Conservation (phyloP, 2,888 invertebrate genomes). For the Aleiodes leptofemur region DNA sequence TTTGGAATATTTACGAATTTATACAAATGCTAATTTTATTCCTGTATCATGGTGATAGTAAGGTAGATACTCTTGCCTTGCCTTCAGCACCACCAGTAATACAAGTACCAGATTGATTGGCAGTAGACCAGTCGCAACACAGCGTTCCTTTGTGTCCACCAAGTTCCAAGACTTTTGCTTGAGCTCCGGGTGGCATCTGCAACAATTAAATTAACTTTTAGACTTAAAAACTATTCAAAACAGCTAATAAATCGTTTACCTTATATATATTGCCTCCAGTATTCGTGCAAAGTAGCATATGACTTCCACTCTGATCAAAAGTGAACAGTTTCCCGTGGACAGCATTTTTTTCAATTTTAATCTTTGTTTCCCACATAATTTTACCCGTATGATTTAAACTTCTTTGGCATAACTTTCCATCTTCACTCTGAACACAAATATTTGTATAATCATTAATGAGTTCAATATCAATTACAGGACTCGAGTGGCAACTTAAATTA, state of each 20-base stretch:
- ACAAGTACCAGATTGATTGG: slow-evolving; percentile 79
- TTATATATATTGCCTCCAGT: slow-evolving; percentile 74
- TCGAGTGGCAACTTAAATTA: slow-evolving; percentile 77
- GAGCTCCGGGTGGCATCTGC: slow-evolving; percentile 72
- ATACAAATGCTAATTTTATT: slow-evolving; percentile 71
- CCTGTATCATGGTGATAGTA: slow-evolving; percentile 76
- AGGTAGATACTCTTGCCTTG: slow-evolving; percentile 78
- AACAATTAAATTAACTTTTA: slow-evolving; percentile 45
- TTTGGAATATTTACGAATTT: slow-evolving; percentile 64
- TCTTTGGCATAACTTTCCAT: slow-evolving; percentile 73
- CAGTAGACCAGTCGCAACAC: slow-evolving; percentile 80
- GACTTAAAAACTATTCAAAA: background rate
- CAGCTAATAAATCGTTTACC: slow-evolving; percentile 56
- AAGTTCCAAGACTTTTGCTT: slow-evolving; percentile 75
- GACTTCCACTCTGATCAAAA: slow-evolving; percentile 73
- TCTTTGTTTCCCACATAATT: slow-evolving; percentile 71
- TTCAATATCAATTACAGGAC: slow-evolving; percentile 77
- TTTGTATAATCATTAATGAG: slow-evolving; percentile 78
- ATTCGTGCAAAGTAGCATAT: slow-evolving; percentile 73
- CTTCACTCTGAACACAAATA: slow-evolving; percentile 78
- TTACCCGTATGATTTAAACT: slow-evolving; percentile 76
- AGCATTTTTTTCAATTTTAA: slow-evolving; percentile 72
- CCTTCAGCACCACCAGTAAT: slow-evolving; percentile 79
- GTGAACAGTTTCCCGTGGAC: slow-evolving; percentile 73
- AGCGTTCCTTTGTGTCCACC: slow-evolving; percentile 77